Base-by-base conservation (phyloP, 2,797 vertebrate genomes). In the Coccyzus lansbergi region DNA sequence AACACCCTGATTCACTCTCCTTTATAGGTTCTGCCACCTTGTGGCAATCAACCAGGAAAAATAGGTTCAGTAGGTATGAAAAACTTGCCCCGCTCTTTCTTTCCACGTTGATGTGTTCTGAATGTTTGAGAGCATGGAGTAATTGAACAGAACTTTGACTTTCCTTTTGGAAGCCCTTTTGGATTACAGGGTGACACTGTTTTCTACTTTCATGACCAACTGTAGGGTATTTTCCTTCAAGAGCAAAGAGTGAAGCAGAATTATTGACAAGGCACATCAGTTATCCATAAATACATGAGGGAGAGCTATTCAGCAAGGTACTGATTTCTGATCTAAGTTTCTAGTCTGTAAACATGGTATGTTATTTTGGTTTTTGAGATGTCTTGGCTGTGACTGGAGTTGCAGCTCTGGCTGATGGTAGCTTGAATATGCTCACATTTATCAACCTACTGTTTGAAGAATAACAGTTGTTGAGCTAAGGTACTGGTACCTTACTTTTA, bases 211-310 rank as follows among this genome's bases (percentile, higher is more conserved):
- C 5, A 4, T 82, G 87, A 21, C 59, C 51, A 42, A 67, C 34
- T 78, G 42, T 69, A 44, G 56, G 63, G 28, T 51, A 62, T 88
- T 67, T 94, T 93, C 34, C 48, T 26, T 53, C 8, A 52, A 72
- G 52, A 79, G 20, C 19, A 69, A 33, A 52, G 15, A 22, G 33
- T 20, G 55, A 79, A 56, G 44, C 42, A 58, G 19, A 83, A 25
- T 75, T 34, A n/a, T n/a, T 62, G 84, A 55, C 58, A 71, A 71
- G 79, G 69, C 38, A 75, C 31, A 4, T 56, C 70, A 59, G 87
- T 93, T 88, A 68, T 90, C 80, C 49, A 75, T 86, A 83, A 96
- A 92, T 71, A 83, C 44, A n/a, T 16, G 92, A 86, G 36, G 33
- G 34, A 91, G 49, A 88, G 31, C 15, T 24, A 15, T 46, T 21